Evolutionary conservation across 2,797 vertebrate genomes (phyloP), one percentile per base, ranked within the genome.

Genomic region (Pangasius macronema): DNA sequence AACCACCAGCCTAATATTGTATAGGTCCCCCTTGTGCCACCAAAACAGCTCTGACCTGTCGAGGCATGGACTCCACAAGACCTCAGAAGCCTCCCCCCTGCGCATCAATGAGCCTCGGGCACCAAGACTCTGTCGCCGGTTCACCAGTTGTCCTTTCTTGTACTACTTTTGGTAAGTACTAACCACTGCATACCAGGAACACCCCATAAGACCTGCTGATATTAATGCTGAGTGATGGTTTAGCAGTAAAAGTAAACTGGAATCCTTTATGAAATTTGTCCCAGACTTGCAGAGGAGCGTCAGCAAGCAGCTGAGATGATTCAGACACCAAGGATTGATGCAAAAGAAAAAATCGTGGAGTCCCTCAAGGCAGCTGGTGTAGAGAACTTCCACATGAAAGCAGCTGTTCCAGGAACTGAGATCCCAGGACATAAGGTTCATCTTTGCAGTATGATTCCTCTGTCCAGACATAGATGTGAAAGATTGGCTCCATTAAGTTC

Each of bases 401-500:
- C 96, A 7, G 99, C 98, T 0, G 98, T 99, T 49, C 99, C 99
- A 4, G 99, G 99, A 77, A 99, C 98, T 0, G 98, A 99, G 94
- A 93, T 99, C 49, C 97, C 97, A 77, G 97, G 97, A 83, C 97
- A 97, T 90, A 96, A 97, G 96, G 98, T 97, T 76, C 77, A 46
- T 86, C 76, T 49, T 18, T 24, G 70, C 70, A 30, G 57, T 49
- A 1, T 65, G 59, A 61, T n/a, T 46, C 3, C 7, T 18, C 27
- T 49, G 20, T 63, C 59, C 27, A 82, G n/a, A 27, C 36, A 46
- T 4, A n/a, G 57, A 63, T 27, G 36, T 0, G 3, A n/a, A 42
- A 9, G 39, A 27, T 22, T 27, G 11, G 16, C 18, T 20, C 49
- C 51, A 55, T 53, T 20, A 10, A 5, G 13, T 18, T 55, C 16